Evolutionary conservation across 2,888 invertebrate species (phyloP).

Genomic region (Ennomos fuscantarius): DNA sequence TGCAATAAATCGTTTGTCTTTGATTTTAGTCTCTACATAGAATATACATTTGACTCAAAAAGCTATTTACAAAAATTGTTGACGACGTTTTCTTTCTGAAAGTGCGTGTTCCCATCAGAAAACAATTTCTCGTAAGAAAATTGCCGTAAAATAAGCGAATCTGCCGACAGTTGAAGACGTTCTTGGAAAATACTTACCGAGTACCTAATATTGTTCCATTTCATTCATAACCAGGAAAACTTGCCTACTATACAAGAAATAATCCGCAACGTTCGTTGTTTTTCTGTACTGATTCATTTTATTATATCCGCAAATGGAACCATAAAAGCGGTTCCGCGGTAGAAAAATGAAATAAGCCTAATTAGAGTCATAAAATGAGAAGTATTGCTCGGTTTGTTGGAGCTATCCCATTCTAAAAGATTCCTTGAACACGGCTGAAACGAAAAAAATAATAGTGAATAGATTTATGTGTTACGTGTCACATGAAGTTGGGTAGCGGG

Average conservation of each 20-base stretch:
- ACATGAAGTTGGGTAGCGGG: conserved; percentile 25
- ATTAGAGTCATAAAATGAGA: conserved; percentile 24
- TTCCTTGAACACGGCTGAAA: conserved; percentile 8
- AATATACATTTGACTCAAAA: conserved; percentile 9
- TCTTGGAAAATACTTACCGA: conserved; percentile 9
- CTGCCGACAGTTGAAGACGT: conserved; percentile 20
- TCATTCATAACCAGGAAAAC: conserved; percentile 11
- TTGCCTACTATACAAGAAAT: conserved; percentile 3
- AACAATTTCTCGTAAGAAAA: conserved; percentile 20
- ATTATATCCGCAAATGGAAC: conserved; percentile 20
- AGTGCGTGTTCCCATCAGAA: conserved; percentile 16
- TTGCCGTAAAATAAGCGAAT: conserved; percentile 23
- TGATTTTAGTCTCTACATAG: conserved; percentile 2
- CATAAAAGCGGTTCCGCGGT: conserved; percentile 14
- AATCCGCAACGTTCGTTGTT: not conserved
- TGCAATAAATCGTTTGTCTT: too few relatives aligned
- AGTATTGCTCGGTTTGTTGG: conserved; percentile 13
- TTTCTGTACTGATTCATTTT: conserved; percentile 17
- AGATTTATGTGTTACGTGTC: conserved; percentile 20
- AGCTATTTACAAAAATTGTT: conserved; percentile 15
- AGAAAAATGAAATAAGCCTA: conserved; percentile 25
- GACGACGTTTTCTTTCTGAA: conserved; percentile 8
- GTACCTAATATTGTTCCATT: not conserved
- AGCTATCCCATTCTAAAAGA: not conserved
- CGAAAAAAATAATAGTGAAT: conserved; percentile 6